Conservation (phyloP, 2,888 invertebrate species). For the Steinernema hermaphroditum region DNA sequence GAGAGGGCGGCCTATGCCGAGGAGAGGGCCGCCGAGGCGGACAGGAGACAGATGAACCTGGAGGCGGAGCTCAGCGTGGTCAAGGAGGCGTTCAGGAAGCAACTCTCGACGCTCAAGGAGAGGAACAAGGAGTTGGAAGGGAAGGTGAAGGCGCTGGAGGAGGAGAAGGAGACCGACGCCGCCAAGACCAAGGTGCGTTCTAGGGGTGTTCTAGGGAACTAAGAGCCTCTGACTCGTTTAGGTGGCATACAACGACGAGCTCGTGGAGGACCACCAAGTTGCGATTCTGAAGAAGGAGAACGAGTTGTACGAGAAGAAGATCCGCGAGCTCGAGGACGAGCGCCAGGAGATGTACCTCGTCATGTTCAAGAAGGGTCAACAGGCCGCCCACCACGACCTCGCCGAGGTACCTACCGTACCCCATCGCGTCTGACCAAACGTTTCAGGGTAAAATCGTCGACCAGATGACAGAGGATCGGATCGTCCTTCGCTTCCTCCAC, state of each 20-base stretch:
- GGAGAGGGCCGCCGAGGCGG: constrained; percentile 17
- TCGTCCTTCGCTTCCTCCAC: constrained; percentile 86
- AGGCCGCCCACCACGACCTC: constrained; percentile 59
- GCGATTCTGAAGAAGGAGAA: constrained; percentile 53
- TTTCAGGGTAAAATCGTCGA: constrained; percentile 48
- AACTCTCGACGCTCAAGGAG: constrained; percentile 36
- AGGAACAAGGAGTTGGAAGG: constrained; percentile 32
- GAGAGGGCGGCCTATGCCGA: constrained; percentile 31
- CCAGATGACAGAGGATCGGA: constrained; percentile 77
- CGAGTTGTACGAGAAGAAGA: constrained; percentile 63
- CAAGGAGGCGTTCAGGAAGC: constrained; percentile 43
- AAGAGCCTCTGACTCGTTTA: not conserved
- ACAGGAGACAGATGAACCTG: constrained; percentile 16
- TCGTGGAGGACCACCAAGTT: constrained; percentile 45
- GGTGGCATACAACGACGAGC: constrained; percentile 29
- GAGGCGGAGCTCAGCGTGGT: constrained; percentile 37
- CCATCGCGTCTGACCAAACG: too few species aligned
- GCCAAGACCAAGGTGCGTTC: constrained; percentile 28
- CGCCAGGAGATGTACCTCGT: constrained; percentile 64
- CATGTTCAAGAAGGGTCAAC: constrained; percentile 67
- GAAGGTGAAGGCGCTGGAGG: constrained; percentile 26
- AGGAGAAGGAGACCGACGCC: not conserved
- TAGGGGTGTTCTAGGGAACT: not conserved
- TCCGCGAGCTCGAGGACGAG: constrained; percentile 62
- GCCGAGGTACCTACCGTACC: constrained; percentile 40